Percentiles rank a stretch among this genome's conserved stretches.
Evolutionary conservation across 1,140 invertebrate genomes (phyloP).

Genomic region (Dysdera silvatica): DNA sequence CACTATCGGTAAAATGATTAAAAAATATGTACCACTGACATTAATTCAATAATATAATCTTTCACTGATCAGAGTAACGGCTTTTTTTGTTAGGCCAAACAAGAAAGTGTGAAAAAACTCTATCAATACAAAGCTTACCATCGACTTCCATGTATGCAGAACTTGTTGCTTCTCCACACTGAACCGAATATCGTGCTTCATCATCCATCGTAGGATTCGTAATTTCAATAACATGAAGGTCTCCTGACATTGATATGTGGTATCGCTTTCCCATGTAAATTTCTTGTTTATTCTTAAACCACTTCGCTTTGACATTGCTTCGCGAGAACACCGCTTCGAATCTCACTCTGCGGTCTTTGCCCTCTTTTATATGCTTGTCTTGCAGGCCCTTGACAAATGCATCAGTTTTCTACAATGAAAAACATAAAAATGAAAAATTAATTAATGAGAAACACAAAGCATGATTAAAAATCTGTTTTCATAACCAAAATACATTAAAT

Average conservation of each 20-base stretch:
- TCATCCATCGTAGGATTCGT: conserved; percentile 91
- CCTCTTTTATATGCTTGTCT: conserved; percentile 90
- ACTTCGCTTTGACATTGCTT: conserved; percentile 82
- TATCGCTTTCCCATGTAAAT: conserved; percentile 83
- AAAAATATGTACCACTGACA: too few species aligned
- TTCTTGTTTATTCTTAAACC: conserved; percentile 85
- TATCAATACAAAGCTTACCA: conserved; percentile 24
- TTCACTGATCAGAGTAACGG: not conserved
- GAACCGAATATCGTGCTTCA: conserved; percentile 91
- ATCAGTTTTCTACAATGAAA: conserved; percentile 73
- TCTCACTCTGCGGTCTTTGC: conserved; percentile 87
- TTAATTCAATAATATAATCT: not conserved
- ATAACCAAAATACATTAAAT: too few species aligned
- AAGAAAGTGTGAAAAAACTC: not conserved
- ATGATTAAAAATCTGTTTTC: too few species aligned
- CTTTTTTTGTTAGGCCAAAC: not conserved
- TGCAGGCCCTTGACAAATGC: conserved; percentile 88
- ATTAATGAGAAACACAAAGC: not conserved
- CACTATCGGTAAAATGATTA: too few species aligned
- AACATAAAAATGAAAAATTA: not conserved
- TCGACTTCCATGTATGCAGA: conserved; percentile 91
- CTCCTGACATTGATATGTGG: conserved; percentile 84
- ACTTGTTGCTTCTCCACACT: conserved; percentile 79
- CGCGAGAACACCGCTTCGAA: conserved; percentile 87
- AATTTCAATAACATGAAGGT: conserved; percentile 83